phyloP scores from a whole-genome alignment of 2,797 vertebrate species.

The Arrhamphus sclerolepis region DNA sequence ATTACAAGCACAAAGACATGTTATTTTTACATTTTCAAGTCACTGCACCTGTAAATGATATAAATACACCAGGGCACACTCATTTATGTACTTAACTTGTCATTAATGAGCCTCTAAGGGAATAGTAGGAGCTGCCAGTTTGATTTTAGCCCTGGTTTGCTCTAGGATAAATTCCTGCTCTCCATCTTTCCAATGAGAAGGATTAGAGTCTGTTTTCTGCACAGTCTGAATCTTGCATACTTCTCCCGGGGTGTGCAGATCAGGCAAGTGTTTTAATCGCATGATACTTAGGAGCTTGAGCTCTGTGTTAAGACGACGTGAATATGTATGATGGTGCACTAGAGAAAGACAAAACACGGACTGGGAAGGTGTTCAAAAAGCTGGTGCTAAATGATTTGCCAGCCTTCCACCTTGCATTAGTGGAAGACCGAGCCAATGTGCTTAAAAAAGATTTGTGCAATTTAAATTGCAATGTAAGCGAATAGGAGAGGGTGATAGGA shows the following conservation, averaged over 20 bases:
- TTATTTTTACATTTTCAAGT: conserved; percentile 59
- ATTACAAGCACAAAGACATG: conserved; percentile 48
- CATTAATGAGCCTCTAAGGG: conserved; percentile 88
- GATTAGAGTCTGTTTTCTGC: conserved; percentile 66
- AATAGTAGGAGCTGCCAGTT: conserved; percentile 77
- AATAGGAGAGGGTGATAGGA: conserved; percentile 28
- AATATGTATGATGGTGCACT: conserved; percentile 51
- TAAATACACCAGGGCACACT: conserved; percentile 78
- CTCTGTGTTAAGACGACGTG: conserved; percentile 54
- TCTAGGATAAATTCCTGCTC: conserved; percentile 64
- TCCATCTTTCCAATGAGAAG: conserved; percentile 50
- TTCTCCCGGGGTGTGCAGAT: conserved; percentile 65
- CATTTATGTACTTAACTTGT: conserved; percentile 87
- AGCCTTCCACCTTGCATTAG: conserved; percentile 45
- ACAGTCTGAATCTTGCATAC: conserved; percentile 58
- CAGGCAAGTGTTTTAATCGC: conserved; percentile 78
- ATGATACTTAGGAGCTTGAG: conserved; percentile 57
- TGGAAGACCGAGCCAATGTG: conserved; percentile 24
- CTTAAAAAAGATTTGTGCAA: conserved; percentile 58
- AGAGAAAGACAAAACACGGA: conserved; percentile 17
- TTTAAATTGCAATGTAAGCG: conserved; percentile 40
- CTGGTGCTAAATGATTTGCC: conserved; percentile 32
- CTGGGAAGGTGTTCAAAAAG: conserved; percentile 18
- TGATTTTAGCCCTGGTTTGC: conserved; percentile 65
- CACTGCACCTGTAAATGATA: conserved; percentile 59